phyloP scores from a whole-genome alignment of 2,888 invertebrate genomes.

The Tyria jacobaeae region DNA sequence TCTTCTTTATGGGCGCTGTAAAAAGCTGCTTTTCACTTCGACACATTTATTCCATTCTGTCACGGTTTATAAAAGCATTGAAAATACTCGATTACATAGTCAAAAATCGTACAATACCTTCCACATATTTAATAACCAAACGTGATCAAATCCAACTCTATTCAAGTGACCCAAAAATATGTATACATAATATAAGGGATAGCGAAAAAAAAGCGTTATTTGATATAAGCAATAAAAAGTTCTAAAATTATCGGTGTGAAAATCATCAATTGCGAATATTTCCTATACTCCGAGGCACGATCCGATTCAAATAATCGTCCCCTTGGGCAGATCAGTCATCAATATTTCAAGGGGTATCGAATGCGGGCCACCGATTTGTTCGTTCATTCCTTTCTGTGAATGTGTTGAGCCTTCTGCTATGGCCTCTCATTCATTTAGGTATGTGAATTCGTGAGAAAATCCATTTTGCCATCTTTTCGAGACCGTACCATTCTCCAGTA shows the following conservation, averaged over 20 bases:
- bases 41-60: constrained; percentile 66
- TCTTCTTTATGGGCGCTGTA: constrained; percentile 41
- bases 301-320: constrained; percentile 69
- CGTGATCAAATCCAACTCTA: constrained; percentile 48
- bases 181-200: constrained; percentile 32
- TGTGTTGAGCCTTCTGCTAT: constrained; percentile 63
- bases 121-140: constrained; percentile 38
- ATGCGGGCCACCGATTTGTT: constrained; percentile 64
- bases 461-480: background rate
- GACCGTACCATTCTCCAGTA: background rate
- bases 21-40: constrained; percentile 43
- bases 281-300: constrained; percentile 63
- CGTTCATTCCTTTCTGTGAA: constrained; percentile 58
- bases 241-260: constrained; percentile 65
- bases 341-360: constrained; percentile 71
- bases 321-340: constrained; percentile 72
- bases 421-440: constrained; percentile 58
- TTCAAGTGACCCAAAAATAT: constrained; percentile 32
- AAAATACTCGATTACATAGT: constrained; percentile 62
- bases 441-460: constrained; percentile 15
- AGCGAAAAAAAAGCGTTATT: constrained; percentile 43
- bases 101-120: constrained; percentile 55
- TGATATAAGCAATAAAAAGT: constrained; percentile 62
- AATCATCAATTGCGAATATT: constrained; percentile 56
- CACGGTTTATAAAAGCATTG: constrained; percentile 61